Evolutionary conservation across 2,113 vertebrate genomes (phyloP), one percentile per base, ranked within the genome.

Genomic region (Calyptommatus sinebrachiatus): DNA sequence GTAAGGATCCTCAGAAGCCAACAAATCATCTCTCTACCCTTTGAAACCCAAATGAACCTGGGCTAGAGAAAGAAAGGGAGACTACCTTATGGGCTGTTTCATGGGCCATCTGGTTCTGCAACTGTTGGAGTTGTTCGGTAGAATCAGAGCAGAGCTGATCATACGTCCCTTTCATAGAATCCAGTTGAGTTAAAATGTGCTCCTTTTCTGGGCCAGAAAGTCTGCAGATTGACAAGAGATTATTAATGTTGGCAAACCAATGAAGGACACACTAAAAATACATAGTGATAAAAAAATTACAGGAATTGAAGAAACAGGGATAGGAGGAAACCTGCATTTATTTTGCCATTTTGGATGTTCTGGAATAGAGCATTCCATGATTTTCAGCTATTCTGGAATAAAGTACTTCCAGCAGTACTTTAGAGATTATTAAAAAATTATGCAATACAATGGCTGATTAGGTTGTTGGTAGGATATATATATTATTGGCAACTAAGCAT

Each of bases 41-140:
- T 18, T 57, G 53, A 57, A 18, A 57, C 53, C 14, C 53, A 57
- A 5, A 57, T 5, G 76, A 76, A 22, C 65, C 31, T n/a, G 0
- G 70, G 80, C 71, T 77, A 2, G 6, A 80, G 90, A n/a, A 9
- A 10, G 63, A 11, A 82, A 29, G 86, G 78, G 20, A 24, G 20
- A 8, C 24, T 98, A 99, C 98, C 98, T 99, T 98, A 92, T 95
- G 96, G 68, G 98, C 96, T 67, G 97, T 94, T 91, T 99, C 97
- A 88, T 96, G 95, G 88, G 97, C 97, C 91, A 98, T 90, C 65
- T 97, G 95, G 76, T 95, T 95, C 90, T 97, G 97, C 74, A 99
- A 96, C 84, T 99, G 96, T 85, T 97, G 97, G 81, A 98, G 94
- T 86, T 98, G 97, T 84, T 95, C 94, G 0, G 93, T 91, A 76